Evolutionary conservation across 2,888 invertebrate genomes (phyloP), one percentile per base, ranked within the genome.

Genomic region (Callimorpha dominula): DNA sequence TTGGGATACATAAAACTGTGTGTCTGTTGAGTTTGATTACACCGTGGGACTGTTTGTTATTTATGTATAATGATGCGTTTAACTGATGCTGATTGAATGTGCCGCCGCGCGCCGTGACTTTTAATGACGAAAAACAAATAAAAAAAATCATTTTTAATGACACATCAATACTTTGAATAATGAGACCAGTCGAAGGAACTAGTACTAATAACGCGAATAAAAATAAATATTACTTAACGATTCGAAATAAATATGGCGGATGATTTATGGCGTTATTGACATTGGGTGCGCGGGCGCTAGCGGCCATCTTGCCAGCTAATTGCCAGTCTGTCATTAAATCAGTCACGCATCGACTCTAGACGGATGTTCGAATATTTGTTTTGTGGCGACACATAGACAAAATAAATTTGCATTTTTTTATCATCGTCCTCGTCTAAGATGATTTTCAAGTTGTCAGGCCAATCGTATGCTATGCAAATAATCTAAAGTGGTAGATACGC

Each of bases 281-380:
- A 93, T 89, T 91, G 91, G 85, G 77, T 87, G 91, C 92, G 93
- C 91, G 88, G 88, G 90, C 91, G 90, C 90, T 79, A 82, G 87
- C 91, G 85, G 95, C 95, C 95, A 95, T 95, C 90, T 95, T 95
- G 94, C 81, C 86, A 81, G 89, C 90, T 93, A 93, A 94, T 94
- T 93, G 89, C 89, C 88, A 86, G 88, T 88, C 89, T 92, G 93
- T 93, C 92, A 91, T 92, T 93, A 91, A 89, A 93, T 93, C 93
- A 92, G 92, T 93, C 93, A 94, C 91, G 90, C 86, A 85, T 88
- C 85, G 85, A 81, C 81, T 82, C 81, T 84, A 83, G 86, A 85
- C 84, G 86, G 79, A 86, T 84, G 83, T 85, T 81, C 46, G 81
- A 78, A 80, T 86, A 78, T 86, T 85, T 86, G 86, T 85, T 85